A percentile compares a stretch with the other conserved stretches of the same genome.
Conservation (phyloP, 1,140 invertebrate genomes). For the Lasioglossum albipes region DNA sequence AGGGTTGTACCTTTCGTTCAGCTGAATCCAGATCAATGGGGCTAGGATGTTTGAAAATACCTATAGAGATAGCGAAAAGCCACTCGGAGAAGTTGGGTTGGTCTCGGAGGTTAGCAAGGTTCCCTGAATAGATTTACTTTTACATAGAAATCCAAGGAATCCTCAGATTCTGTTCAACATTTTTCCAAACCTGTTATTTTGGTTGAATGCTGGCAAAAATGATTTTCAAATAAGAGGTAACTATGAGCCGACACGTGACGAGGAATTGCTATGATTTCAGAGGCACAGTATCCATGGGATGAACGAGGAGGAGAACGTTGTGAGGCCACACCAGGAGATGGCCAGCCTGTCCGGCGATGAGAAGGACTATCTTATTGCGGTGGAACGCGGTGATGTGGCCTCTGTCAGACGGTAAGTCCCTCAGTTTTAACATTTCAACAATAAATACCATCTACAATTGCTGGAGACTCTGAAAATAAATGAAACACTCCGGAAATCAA, state of each 20-base stretch:
- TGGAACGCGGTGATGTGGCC: constrained; percentile 94
- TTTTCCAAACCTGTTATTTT: neutral
- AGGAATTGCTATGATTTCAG: constrained; percentile 78
- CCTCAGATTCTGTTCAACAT: neutral
- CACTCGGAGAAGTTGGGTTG: neutral
- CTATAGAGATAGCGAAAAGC: neutral
- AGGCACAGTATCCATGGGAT: constrained; percentile 95
- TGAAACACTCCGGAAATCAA: no score
- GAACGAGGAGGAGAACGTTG: constrained; percentile 93
- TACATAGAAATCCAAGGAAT: no score
- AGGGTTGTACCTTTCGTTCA: neutral
- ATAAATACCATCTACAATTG: no score
- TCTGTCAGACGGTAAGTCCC: constrained; percentile 87
- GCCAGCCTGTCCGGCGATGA: constrained; percentile 92
- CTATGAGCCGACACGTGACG: neutral
- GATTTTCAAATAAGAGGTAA: neutral
- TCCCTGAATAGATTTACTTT: neutral
- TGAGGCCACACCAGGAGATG: constrained; percentile 94
- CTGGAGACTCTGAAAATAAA: no score
- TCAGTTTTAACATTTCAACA: neutral
- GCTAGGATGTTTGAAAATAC: neutral
- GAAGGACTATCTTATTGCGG: constrained; percentile 94
- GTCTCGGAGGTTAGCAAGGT: neutral
- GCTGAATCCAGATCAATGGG: neutral
- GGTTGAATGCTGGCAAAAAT: neutral